Conservation (phyloP, 1,140 invertebrate species). For the Leptinotarsa undecemlineata region DNA sequence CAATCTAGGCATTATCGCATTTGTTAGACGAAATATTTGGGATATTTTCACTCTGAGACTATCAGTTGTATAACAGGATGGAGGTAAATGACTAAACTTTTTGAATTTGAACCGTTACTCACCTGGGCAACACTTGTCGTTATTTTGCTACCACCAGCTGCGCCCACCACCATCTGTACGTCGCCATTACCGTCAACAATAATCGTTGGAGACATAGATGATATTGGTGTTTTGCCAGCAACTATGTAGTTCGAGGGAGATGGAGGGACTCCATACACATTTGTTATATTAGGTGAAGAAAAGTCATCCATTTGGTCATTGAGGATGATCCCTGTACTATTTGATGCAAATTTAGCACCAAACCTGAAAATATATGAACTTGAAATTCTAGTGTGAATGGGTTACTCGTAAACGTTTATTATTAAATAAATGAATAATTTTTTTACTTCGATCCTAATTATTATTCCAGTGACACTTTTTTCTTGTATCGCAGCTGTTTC, state of each 20-base stretch:
- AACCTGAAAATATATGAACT: conserved; percentile 63
- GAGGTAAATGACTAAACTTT: too few species aligned
- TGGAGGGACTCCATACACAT: conserved; percentile 76
- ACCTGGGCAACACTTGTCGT: conserved; percentile 78
- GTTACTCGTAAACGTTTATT: too few species aligned
- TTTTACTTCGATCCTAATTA: too few species aligned
- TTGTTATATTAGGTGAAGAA: conserved; percentile 76
- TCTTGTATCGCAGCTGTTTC: too few species aligned
- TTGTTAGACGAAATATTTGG: too few species aligned
- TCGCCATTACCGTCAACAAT: conserved; percentile 69
- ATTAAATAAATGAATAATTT: too few species aligned
- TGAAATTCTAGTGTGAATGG: neutral
- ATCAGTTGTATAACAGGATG: too few species aligned
- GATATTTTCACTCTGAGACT: too few species aligned
- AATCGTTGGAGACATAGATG: conserved; percentile 88
- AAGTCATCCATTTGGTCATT: conserved; percentile 98
- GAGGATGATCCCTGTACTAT: conserved; percentile 82
- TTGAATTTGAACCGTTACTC: conserved; percentile 45
- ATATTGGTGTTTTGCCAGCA: conserved; percentile 82
- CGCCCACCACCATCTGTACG: conserved; percentile 76
- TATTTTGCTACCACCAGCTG: conserved; percentile 88
- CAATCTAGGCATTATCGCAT: too few species aligned
- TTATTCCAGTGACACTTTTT: too few species aligned
- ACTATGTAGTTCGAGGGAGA: conserved; percentile 80
- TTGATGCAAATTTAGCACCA: conserved; percentile 71